Conservation (phyloP, 2,113 vertebrate genomes). For the Rousettus leschenaultii region DNA sequence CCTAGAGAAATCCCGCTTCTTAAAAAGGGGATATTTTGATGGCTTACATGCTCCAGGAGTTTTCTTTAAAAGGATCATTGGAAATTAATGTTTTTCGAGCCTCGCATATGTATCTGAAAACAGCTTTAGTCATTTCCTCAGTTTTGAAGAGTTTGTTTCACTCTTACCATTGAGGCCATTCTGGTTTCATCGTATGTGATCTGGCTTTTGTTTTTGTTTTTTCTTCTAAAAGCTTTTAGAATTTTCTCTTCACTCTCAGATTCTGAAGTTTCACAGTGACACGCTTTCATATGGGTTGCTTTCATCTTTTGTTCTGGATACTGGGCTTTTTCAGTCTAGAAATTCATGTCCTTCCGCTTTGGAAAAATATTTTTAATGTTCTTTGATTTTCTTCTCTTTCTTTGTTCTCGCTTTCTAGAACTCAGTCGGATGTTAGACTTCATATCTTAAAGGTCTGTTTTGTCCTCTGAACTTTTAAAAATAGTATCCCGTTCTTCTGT, state of each 20-base stretch:
- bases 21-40: not conserved
- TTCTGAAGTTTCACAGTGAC: slow-evolving; percentile 24
- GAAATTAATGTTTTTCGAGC: not conserved
- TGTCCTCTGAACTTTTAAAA: slow-evolving; percentile 47
- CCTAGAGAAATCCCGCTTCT: not conserved
- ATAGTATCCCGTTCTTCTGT: slow-evolving; percentile 32
- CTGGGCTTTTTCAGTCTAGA: slow-evolving; percentile 44
- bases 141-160: slow-evolving; percentile 13
- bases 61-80: not conserved
- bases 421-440: slow-evolving; percentile 43
- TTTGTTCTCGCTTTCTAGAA: slow-evolving; percentile 60
- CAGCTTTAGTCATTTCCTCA: not conserved
- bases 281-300: not conserved
- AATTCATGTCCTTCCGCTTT: not conserved
- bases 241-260: slow-evolving; percentile 14
- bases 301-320: slow-evolving; percentile 52
- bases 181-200: not conserved
- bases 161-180: not conserved
- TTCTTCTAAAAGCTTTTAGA: not conserved
- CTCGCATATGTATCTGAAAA: not conserved
- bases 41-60: not conserved
- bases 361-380: slow-evolving; percentile 54
- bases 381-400: slow-evolving; percentile 52
- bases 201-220: not conserved
- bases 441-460: slow-evolving; percentile 38